Conservation (phyloP, 2,113 vertebrate species). For the Verasper variegatus region DNA sequence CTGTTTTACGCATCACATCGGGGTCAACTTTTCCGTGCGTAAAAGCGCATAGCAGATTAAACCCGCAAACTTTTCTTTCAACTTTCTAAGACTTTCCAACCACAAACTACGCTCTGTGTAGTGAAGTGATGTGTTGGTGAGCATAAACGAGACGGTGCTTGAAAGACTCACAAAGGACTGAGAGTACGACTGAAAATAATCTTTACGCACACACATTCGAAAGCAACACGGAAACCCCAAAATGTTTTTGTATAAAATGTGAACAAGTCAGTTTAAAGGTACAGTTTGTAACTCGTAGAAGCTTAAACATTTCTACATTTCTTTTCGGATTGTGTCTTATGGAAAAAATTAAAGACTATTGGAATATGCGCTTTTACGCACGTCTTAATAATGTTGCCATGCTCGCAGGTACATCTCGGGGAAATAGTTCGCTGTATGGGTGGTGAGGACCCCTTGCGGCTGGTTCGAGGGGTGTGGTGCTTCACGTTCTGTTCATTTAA, state of each 20-base stretch:
- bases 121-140: not conserved
- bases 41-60: constrained; percentile 5
- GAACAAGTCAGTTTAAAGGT: no score
- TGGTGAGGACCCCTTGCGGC: constrained; percentile 89
- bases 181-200: not conserved
- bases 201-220: constrained; percentile 23
- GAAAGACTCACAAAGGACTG: not conserved
- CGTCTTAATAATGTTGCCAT: not conserved
- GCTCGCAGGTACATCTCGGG: not conserved
- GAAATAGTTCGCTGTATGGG: constrained; percentile 31
- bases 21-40: constrained; percentile 10
- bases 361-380: constrained; percentile 36
- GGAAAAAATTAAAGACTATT: no score
- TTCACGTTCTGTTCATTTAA: constrained; percentile 75
- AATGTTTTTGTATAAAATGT: not conserved
- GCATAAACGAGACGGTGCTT: not conserved
- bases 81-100: not conserved
- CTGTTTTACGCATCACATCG: not conserved
- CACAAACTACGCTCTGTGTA: no score
- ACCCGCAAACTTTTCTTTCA: not conserved
- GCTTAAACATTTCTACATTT: not conserved
- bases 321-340: no score
- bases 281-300: no score
- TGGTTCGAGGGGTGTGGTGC: constrained; percentile 88
- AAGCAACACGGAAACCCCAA: not conserved